These are phyloP conservation scores for Drosophila kanapiae DNA, from an alignment of 1,140 invertebrate species.

Conservation along the genomic window DNA sequence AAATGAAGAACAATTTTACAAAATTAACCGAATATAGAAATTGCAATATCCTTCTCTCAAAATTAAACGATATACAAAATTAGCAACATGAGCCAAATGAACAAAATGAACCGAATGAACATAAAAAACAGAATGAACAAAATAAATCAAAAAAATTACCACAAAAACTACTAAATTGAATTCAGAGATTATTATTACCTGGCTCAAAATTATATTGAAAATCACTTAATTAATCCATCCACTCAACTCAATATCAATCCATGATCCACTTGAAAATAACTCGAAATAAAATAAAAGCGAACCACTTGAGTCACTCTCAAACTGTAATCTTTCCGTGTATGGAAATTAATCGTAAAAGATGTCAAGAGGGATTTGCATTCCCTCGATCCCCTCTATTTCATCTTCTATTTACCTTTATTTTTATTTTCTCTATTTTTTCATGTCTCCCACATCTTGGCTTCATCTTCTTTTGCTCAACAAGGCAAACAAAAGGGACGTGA, in stretches of 20 bases:
- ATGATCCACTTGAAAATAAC: not conserved
- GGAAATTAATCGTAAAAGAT: constrained; percentile 18
- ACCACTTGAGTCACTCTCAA: constrained; percentile 5
- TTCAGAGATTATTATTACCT: too few species aligned
- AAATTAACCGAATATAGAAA: too few species aligned
- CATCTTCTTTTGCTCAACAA: constrained; percentile 24
- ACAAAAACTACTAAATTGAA: not conserved
- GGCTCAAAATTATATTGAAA: not conserved
- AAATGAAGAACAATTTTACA: not conserved
- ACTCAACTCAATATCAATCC: not conserved
- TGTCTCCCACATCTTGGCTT: constrained; percentile 1
- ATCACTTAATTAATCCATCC: not conserved
- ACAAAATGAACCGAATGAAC: not conserved
- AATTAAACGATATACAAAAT: not conserved
- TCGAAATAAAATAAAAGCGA: not conserved
- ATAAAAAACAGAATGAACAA: not conserved
- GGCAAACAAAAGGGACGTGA: constrained; percentile 64
- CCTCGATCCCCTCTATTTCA: not conserved
- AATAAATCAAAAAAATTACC: not conserved
- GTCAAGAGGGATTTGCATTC: constrained; percentile 14
- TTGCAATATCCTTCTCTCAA: not conserved
- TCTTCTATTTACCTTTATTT: not conserved
- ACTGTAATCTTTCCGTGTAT: constrained; percentile 1
- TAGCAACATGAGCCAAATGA: not conserved
- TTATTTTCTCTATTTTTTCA: not conserved